phyloP scores from a whole-genome alignment of 1,140 invertebrate genomes.

The Dermatophagoides farinae region DNA sequence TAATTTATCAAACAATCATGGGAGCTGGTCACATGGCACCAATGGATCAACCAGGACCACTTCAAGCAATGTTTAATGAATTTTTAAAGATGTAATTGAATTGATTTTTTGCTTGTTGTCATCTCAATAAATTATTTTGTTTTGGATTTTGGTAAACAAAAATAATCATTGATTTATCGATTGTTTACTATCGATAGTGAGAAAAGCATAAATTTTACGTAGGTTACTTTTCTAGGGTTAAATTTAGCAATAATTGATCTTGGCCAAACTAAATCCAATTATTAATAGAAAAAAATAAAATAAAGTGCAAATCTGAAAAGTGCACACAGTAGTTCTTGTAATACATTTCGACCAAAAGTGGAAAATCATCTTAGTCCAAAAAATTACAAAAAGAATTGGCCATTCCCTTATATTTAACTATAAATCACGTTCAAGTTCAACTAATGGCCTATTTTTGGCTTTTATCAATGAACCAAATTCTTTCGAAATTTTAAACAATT shows the following conservation, averaged over 20 bases:
- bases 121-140: no score
- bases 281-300: not conserved
- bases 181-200: no score
- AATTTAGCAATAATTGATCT: not conserved
- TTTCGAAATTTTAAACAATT: slow-evolving; percentile 19
- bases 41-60: slow-evolving; percentile 30
- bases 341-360: not conserved
- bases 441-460: slow-evolving; percentile 26
- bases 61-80: slow-evolving; percentile 27
- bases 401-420: not conserved
- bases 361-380: not conserved
- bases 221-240: not conserved
- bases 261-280: not conserved
- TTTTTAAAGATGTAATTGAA: slow-evolving; percentile 20
- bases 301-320: not conserved
- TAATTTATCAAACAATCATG: slow-evolving; percentile 27
- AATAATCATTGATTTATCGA: not conserved
- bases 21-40: slow-evolving; percentile 37
- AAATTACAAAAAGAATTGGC: not conserved
- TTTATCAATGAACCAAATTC: slow-evolving; percentile 28
- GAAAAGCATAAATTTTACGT: no score
- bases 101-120: not conserved
- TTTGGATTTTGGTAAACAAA: not conserved
- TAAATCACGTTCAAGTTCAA: slow-evolving; percentile 1
- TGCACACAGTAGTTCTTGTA: slow-evolving; percentile 1